Conservation (phyloP, 1,140 invertebrate genomes). For the Copidosoma floridanum region DNA sequence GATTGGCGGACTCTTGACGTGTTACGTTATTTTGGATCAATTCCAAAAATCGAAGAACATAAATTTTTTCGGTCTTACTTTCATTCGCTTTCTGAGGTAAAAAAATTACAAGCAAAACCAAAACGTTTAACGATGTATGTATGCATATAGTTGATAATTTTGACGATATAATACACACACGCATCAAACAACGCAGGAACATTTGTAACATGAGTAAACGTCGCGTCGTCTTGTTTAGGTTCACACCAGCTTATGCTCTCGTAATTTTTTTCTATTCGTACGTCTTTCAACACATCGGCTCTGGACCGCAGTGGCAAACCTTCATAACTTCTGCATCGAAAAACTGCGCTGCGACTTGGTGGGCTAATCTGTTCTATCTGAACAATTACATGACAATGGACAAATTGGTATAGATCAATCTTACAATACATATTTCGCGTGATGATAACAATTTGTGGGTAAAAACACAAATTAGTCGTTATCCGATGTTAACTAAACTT, state of each 20-base stretch:
- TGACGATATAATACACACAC: no score
- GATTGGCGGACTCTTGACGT: constrained; percentile 41
- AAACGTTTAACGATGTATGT: no score
- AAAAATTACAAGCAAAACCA: no score
- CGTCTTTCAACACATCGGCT: constrained; percentile 38
- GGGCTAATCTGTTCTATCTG: constrained; percentile 60
- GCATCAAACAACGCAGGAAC: no score
- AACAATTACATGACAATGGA: constrained; percentile 57
- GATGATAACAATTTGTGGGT: no score
- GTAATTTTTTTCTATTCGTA: constrained; percentile 45
- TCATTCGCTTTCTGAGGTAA: constrained; percentile 41
- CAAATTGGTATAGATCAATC: constrained; percentile 26
- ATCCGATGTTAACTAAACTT: no score
- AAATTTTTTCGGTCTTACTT: constrained; percentile 30
- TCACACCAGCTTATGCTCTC: constrained; percentile 49
- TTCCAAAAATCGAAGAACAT: constrained; percentile 41
- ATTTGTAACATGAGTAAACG: no score
- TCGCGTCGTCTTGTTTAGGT: constrained; percentile 29
- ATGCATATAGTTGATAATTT: no score
- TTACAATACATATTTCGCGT: no score
- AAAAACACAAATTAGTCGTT: no score
- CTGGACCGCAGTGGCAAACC: constrained; percentile 44
- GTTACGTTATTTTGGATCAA: constrained; percentile 40
- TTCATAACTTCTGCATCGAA: constrained; percentile 33
- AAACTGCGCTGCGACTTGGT: constrained; percentile 57